These are phyloP conservation scores for Hydropsyche betteni DNA, from an alignment of 2,888 invertebrate species.

Conservation along the genomic window DNA sequence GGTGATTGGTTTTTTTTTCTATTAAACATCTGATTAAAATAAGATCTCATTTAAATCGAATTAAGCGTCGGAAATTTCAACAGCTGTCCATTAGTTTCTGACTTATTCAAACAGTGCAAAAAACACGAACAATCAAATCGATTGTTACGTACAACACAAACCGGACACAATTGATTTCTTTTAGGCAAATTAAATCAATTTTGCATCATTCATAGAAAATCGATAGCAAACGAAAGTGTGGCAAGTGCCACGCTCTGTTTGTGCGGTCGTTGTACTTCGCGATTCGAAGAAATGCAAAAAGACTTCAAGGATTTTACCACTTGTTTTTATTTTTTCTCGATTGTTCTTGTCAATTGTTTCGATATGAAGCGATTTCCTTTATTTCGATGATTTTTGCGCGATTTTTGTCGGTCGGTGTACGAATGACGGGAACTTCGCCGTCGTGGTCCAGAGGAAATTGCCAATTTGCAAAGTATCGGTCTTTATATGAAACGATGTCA, in stretches of 20 bases:
- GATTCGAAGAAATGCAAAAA: conserved; percentile 37
- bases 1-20: no score
- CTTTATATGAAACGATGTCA: conserved; percentile 16
- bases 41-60: no score
- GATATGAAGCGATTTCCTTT: background rate
- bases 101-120: background rate
- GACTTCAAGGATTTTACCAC: conserved; percentile 9
- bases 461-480: conserved; percentile 22
- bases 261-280: conserved; percentile 40
- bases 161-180: conserved; percentile 8
- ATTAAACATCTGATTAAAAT: no score
- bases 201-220: conserved; percentile 40
- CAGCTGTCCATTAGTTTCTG: no score
- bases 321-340: background rate
- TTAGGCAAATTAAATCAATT: conserved; percentile 34
- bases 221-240: conserved; percentile 46
- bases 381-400: background rate
- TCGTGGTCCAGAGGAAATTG: background rate
- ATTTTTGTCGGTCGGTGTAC: background rate
- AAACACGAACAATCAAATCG: background rate
- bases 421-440: background rate
- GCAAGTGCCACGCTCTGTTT: conserved; percentile 44
- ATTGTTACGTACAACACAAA: background rate
- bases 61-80: no score
- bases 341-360: background rate